Evolutionary conservation across 1,140 invertebrate species (phyloP).

Genomic region (Halyomorpha halys): DNA sequence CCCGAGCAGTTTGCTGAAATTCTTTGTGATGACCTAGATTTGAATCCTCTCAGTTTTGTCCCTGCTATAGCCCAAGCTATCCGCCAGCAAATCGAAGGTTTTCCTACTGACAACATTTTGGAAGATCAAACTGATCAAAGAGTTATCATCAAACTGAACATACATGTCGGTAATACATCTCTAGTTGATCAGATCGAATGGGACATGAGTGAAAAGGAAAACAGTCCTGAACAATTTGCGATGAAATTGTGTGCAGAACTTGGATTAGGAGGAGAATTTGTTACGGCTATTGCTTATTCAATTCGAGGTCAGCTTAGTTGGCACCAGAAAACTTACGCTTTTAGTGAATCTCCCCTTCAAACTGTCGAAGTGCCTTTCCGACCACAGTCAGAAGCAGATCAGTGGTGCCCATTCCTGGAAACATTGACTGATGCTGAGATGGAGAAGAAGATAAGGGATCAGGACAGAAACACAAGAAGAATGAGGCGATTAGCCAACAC

Average conservation of each 20-base stretch:
- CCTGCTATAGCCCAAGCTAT: constrained; percentile 94
- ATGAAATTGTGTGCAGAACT: constrained; percentile 92
- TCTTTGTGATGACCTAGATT: constrained; percentile 93
- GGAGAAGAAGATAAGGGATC: constrained; percentile 99
- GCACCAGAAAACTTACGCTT: constrained; percentile 97
- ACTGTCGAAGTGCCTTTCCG: constrained; percentile 90
- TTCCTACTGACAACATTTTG: constrained; percentile 74
- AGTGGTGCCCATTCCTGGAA: constrained; percentile 97
- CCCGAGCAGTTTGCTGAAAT: constrained; percentile 99
- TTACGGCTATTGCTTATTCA: constrained; percentile 95
- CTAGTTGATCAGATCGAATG: constrained; percentile 99
- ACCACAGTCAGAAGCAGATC: constrained; percentile 87
- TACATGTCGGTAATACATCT: constrained; percentile 98
- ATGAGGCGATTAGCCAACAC: constrained; percentile 93
- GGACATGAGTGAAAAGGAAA: constrained; percentile 98
- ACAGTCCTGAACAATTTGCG: constrained; percentile 96
- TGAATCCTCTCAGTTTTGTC: constrained; percentile 93
- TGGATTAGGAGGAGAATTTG: constrained; percentile 96
- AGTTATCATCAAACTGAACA: constrained; percentile 86
- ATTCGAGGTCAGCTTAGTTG: constrained; percentile 92
- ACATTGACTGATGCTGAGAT: constrained; percentile 98
- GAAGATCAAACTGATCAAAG: constrained; percentile 86
- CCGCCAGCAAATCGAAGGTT: constrained; percentile 90
- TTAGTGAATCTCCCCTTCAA: constrained; percentile 91
- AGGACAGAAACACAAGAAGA: constrained; percentile 95